Percentiles rank a stretch among this genome's conserved stretches.
These are phyloP conservation scores for Synanceia verrucosa DNA, from an alignment of 2,797 vertebrate genomes.

Conservation along the genomic window DNA sequence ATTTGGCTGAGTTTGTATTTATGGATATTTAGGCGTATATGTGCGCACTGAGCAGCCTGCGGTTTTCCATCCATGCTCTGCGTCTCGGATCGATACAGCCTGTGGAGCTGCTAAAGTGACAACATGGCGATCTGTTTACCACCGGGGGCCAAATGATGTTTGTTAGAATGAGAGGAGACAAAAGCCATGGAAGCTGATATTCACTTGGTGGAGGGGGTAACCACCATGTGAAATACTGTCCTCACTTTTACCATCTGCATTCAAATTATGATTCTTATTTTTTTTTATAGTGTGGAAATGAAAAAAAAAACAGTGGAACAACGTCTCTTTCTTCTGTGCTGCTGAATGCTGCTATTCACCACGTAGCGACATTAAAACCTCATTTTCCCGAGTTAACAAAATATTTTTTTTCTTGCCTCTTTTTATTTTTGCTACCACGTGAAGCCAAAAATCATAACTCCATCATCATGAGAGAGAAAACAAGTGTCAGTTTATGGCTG, in stretches of 20 bases:
- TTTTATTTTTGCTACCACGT: neutral
- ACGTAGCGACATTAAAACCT: neutral
- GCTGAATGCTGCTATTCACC: constrained; percentile 28
- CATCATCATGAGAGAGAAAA: neutral
- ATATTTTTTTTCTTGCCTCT: neutral
- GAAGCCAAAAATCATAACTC: neutral
- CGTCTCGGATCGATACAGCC: constrained; percentile 53
- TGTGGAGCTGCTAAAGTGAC: constrained; percentile 50
- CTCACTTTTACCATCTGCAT: neutral
- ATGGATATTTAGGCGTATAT: constrained; percentile 37
- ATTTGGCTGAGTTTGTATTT: constrained; percentile 32
- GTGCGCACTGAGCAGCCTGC: constrained; percentile 1
- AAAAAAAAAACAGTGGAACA: neutral
- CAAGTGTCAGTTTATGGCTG: neutral
- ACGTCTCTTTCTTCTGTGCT: neutral
- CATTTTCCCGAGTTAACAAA: neutral
- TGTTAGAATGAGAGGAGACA: constrained; percentile 17
- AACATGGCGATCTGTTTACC: constrained; percentile 54
- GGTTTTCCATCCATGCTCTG: constrained; percentile 27
- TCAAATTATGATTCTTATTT: neutral
- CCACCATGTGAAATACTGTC: neutral
- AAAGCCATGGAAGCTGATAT: constrained; percentile 10
- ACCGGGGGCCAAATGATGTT: constrained; percentile 39
- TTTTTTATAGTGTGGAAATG: neutral
- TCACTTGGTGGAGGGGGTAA: neutral